Conservation (phyloP, 2,113 vertebrate species). For the Lophotis ruficrista region DNA sequence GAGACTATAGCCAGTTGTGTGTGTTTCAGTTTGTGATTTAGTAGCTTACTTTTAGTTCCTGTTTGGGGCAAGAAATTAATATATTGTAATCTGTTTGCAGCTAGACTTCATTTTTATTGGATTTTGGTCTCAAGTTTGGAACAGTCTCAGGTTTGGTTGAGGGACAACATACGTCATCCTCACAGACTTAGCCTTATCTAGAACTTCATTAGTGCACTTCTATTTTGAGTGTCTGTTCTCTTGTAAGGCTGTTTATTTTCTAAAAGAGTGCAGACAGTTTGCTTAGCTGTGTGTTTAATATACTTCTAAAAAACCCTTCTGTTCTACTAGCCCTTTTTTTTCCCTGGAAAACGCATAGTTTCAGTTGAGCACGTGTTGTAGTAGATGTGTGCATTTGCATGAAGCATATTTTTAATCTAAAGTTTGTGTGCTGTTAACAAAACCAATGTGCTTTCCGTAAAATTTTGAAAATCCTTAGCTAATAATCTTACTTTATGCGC, state of each 20-base stretch:
- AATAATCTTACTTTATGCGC: background rate
- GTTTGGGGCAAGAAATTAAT: background rate
- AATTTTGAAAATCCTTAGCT: background rate
- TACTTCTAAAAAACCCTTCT: background rate
- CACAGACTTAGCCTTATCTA: background rate
- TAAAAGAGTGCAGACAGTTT: background rate
- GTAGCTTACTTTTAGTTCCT: background rate
- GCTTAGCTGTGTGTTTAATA: background rate
- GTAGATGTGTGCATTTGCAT: background rate
- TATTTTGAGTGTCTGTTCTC: constrained; percentile 10
- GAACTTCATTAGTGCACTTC: background rate
- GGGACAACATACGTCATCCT: background rate
- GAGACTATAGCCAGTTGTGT: background rate
- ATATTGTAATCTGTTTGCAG: background rate
- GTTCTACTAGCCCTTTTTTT: background rate
- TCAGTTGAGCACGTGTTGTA: background rate
- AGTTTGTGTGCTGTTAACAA: background rate
- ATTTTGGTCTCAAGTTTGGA: background rate
- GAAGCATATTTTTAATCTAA: background rate
- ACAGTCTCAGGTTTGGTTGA: background rate
- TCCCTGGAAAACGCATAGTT: background rate
- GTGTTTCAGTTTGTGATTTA: background rate
- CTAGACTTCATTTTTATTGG: background rate
- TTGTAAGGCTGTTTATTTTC: constrained; percentile 1
- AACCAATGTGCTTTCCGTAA: background rate